Conservation (phyloP, 2,888 invertebrate species). For the Epiblema foenella region DNA sequence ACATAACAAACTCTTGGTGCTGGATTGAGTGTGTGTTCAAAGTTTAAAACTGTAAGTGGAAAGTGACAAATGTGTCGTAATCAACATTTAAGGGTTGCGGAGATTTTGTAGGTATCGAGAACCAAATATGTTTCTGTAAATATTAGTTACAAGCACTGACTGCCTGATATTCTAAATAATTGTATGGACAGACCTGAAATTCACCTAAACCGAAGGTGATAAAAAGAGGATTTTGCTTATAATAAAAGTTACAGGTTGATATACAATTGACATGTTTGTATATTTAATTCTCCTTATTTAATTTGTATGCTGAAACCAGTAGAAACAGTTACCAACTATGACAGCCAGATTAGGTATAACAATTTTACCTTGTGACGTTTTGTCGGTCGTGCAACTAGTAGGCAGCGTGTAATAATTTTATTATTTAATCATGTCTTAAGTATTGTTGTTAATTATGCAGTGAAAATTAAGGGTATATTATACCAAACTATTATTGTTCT, state of each 20-base stretch:
- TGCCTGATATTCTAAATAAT: constrained; percentile 37
- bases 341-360: too few species aligned
- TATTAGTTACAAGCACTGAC: constrained; percentile 39
- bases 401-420: background rate
- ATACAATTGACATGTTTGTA: too few species aligned
- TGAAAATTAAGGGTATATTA: constrained; percentile 10
- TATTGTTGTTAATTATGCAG: constrained; percentile 12
- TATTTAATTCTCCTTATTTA: background rate
- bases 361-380: background rate
- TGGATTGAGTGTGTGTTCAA: constrained; percentile 38
- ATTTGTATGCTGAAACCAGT: too few species aligned
- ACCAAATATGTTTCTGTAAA: constrained; percentile 43
- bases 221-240: too few species aligned
- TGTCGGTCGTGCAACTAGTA: background rate
- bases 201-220: background rate
- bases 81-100: constrained; percentile 5
- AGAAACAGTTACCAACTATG: background rate
- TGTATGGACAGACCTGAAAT: background rate
- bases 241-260: too few species aligned
- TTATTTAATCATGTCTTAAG: constrained; percentile 18
- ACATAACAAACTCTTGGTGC: constrained; percentile 37
- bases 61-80: constrained; percentile 22
- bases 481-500: constrained; percentile 11
- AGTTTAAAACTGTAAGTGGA: background rate
- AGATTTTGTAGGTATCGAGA: constrained; percentile 17